Evolutionary conservation across 1,140 invertebrate genomes (phyloP).

Genomic region (Fopius arisanus): DNA sequence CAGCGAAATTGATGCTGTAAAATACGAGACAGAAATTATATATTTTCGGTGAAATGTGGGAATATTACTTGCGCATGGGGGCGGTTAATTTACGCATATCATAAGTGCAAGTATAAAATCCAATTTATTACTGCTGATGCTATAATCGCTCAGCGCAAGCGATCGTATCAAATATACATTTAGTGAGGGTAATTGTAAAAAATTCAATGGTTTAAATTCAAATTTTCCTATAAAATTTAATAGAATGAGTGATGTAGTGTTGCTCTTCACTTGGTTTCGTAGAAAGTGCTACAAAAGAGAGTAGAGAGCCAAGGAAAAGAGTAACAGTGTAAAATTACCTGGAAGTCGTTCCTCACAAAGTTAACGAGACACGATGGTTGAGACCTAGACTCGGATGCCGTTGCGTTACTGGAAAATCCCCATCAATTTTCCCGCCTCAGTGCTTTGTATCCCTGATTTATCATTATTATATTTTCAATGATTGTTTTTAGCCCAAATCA

Average conservation of each 20-base stretch:
- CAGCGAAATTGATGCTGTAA: no score
- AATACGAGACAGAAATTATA: no score
- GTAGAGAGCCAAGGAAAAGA: constrained; percentile 22
- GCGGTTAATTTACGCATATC: constrained; percentile 55
- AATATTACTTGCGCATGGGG: constrained; percentile 41
- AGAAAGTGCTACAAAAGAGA: constrained; percentile 29
- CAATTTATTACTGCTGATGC: background rate
- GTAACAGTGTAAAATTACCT: constrained; percentile 32
- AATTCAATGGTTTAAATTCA: no score
- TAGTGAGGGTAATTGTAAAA: no score
- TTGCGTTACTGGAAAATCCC: constrained; percentile 27
- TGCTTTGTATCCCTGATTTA: constrained; percentile 25
- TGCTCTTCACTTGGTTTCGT: constrained; percentile 28
- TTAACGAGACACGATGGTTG: constrained; percentile 33
- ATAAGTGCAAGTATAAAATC: constrained; percentile 29
- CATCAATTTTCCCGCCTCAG: constrained; percentile 35
- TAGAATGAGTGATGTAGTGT: background rate
- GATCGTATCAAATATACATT: background rate
- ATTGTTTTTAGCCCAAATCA: background rate
- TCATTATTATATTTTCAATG: constrained; percentile 28
- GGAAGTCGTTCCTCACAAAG: constrained; percentile 34
- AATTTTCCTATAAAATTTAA: no score
- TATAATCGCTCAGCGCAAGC: background rate
- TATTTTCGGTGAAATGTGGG: background rate
- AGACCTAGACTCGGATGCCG: constrained; percentile 14